Base-by-base conservation (phyloP, 2,888 invertebrate species). In the Protodeltote pygarga region DNA sequence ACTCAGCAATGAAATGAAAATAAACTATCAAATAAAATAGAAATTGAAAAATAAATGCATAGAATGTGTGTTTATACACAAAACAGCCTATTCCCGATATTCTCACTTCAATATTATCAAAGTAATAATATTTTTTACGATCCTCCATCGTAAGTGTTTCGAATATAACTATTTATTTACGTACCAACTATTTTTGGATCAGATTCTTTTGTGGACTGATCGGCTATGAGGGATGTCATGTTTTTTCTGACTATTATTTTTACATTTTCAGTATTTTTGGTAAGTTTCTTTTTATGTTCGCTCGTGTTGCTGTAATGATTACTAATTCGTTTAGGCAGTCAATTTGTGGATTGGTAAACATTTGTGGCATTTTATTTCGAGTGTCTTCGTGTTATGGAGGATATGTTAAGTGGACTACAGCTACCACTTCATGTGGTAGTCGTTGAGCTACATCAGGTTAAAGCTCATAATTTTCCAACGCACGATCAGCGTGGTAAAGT, bases 91-190 rank as follows among this genome's bases (percentile, higher is more conserved):
- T 69, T 60, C 51, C 41, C 65, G 73, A 44, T 42, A 61, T 69
- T 60, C 51, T 41, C 65, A 73, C 72, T 77, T 64, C 70, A 61
- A 79, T 75, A 70, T 69, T 73, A 59, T 76, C 81, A 82, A 84
- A 81, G 77, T 72, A n/a, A n/a, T n/a, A n/a, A n/a, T n/a, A 62
- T 55, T 64, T 71, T 78, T 87, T 81, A 85, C 73, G 75, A 69
- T 61, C 60, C 65, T 64, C 60, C 71, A 77, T 87, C 75, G 81
- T 84, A 80, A 80, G 50, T 59, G 59, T 42, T 61, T 57, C 29
- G 58, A 74, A 74, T 72, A 66, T 63, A 73, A 72, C 59, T 39
- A 59, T 75, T 69, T 78, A 77, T 81, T 80, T 75, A 61, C 49
- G 69, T 51, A 31, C 16, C 11, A 9, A 32, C 42, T 81, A 76